phyloP scores from a whole-genome alignment of 2,113 vertebrate species.

The Zosterops japonicus region DNA sequence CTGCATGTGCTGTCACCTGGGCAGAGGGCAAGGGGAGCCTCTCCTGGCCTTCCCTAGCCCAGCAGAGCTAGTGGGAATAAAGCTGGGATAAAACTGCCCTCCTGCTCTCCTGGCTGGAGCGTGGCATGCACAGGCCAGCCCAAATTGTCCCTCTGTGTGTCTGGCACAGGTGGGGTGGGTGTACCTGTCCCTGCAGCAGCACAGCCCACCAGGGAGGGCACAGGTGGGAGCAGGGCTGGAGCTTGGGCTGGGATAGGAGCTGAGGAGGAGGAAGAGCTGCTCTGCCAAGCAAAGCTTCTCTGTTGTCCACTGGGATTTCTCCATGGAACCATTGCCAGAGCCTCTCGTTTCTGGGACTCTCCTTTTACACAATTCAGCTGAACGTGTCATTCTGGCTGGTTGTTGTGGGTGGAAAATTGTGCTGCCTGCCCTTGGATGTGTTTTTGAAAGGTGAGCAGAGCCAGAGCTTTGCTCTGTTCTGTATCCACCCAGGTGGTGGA shows the following conservation, averaged over 20 bases:
- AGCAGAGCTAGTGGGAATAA: background rate
- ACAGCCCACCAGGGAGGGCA: background rate
- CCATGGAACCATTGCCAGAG: background rate
- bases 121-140: rapidly evolving
- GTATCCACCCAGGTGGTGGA: background rate
- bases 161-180: background rate
- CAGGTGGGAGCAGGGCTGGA: background rate
- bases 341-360: constrained; percentile 8
- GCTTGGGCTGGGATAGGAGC: rapidly evolving
- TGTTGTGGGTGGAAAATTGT: background rate
- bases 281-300: background rate
- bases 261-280: background rate
- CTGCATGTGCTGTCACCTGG: rapidly evolving
- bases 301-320: background rate
- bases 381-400: background rate
- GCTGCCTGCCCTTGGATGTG: constrained; percentile 7
- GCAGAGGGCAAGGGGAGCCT: background rate
- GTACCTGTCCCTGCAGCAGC: background rate
- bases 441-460: constrained; percentile 6
- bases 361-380: constrained; percentile 44
- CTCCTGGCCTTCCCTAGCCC: background rate
- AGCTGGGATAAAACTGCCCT: background rate
- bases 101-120: background rate
- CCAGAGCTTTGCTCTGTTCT: background rate
- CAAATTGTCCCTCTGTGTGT: rapidly evolving